These are phyloP conservation scores for Cirrhinus molitorella DNA, from an alignment of 2,797 vertebrate species.

Conservation along the genomic window DNA sequence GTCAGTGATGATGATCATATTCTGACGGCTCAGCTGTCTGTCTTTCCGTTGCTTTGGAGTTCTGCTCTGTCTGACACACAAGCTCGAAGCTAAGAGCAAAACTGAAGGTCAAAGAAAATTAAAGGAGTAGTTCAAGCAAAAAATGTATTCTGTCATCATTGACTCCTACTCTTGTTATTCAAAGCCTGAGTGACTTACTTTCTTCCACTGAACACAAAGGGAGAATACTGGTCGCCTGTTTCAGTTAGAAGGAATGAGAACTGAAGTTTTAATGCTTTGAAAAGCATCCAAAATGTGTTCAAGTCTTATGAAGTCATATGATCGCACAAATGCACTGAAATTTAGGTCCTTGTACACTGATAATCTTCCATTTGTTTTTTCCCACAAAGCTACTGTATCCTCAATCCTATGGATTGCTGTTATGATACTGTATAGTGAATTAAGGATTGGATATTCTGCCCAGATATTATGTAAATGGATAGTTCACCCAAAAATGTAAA, in stretches of 20 bases:
- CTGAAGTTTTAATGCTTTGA: neutral
- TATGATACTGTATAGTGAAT: neutral
- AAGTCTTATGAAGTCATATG: neutral
- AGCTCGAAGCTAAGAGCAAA: constrained; percentile 3
- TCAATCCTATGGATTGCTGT: neutral
- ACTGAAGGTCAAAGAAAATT: neutral
- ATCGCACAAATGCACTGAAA: neutral
- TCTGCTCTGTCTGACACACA: constrained; percentile 31
- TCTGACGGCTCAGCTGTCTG: constrained; percentile 29
- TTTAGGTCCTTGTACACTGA: neutral
- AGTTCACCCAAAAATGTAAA: too few species aligned
- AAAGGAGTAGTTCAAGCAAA: neutral
- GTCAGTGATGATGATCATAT: constrained; percentile 42
- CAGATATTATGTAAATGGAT: too few species aligned
- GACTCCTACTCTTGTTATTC: neutral
- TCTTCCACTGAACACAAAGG: neutral
- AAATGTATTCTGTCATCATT: neutral
- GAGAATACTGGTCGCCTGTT: neutral
- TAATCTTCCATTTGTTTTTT: neutral
- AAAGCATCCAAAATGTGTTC: neutral
- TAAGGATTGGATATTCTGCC: too few species aligned
- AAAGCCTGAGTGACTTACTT: neutral
- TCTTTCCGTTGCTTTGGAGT: constrained; percentile 9
- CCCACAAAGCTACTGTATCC: neutral
- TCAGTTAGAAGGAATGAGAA: neutral